Base-by-base conservation (phyloP, 1,140 invertebrate species). In the Psilanteris sp. region DNA sequence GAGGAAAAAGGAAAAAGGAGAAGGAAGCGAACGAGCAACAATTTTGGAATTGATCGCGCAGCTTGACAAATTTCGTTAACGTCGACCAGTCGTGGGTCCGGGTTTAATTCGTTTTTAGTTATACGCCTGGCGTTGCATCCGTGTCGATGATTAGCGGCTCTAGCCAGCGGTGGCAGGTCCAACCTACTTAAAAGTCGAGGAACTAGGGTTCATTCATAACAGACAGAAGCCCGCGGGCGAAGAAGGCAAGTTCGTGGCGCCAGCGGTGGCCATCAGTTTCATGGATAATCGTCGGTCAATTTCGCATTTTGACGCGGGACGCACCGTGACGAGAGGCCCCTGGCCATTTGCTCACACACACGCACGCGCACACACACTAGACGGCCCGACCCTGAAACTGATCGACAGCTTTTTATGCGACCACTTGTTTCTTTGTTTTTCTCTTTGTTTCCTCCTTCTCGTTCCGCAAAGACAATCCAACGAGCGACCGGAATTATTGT, bases 221-320 rank as follows among this genome's bases (percentile, higher is more conserved):
- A 77, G 66, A 78, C 27, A 67, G 55, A 67, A 50, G 78, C 80
- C 82, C 59, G 41, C 64, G 57, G 77, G 81, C 77, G 43, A 67
- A 67, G 26, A 18, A 82, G 77, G 72, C 72, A 67, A 72, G 77
- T 81, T 39, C 43, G 68, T 83, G 85, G 85, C 83, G 80, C 80
- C 83, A 81, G 74, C 66, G 68, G 74, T 44, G 79, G 81, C 85
- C 85, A 87, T 88, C 83, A 87, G 86, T 88, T 87, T 86, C 78
- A 82, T 73, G 82, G 84, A 80, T 85, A 88, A 88, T 86, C 83
- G 79, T 76, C 70, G 81, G 81, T 85, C 83, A 81, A 85, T 86
- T 87, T 85, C 79, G 79, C 81, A 83, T 85, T 84, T 85, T 85
- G 81, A 87, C 85, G 81, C 81, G 78, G 59, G 59, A 68, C 76